Base-by-base conservation (phyloP, 2,113 vertebrate species). In the Rhabdornis inornatus region DNA sequence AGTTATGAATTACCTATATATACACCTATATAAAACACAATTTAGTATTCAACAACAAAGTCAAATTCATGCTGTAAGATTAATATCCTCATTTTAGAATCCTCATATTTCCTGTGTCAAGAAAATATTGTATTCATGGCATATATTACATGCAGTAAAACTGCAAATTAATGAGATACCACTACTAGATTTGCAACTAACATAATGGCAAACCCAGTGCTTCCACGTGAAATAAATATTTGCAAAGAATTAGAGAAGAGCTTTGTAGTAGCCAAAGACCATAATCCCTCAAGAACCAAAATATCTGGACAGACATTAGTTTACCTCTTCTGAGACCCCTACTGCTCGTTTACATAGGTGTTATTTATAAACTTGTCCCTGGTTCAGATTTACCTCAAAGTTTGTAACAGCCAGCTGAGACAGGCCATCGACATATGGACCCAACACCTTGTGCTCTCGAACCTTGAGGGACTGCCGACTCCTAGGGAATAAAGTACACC, bases 371-470 rank as follows among this genome's bases (percentile, higher is more conserved):
- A 76, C 24, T 56, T 77, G 28, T 15, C 5, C 66, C 8, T 39
- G 57, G 70, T 64, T 57, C 65, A 91, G 42, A 95, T 97, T 96
- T 98, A 99, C 99, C 98, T 99, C 99, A 89, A 99, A 99, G 97
- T 84, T 98, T 60, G 98, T 99, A 83, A 99, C 99, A 90, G 99
- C 99, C 95, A 99, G 98, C 87, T 99, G 99, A 87, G 99, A 99
- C 76, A 99, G 98, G 66, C 99, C 99, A 80, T 99, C 99, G 37
- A 99, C 99, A 35, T 99, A 99, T 0, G 99, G 99, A 71, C 99
- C 99, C 97, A 99, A 96, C 53, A 99, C 99, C 97, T 99, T 99
- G 97, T 99, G 99, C 84, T 99, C 99, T 75, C 99, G 98, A 77
- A 99, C 99, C 96, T 99, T 99, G 86, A 99, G 98, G 37, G 99